Base-by-base conservation (phyloP, 2,888 invertebrate species). In the Argyresthia albistria region DNA sequence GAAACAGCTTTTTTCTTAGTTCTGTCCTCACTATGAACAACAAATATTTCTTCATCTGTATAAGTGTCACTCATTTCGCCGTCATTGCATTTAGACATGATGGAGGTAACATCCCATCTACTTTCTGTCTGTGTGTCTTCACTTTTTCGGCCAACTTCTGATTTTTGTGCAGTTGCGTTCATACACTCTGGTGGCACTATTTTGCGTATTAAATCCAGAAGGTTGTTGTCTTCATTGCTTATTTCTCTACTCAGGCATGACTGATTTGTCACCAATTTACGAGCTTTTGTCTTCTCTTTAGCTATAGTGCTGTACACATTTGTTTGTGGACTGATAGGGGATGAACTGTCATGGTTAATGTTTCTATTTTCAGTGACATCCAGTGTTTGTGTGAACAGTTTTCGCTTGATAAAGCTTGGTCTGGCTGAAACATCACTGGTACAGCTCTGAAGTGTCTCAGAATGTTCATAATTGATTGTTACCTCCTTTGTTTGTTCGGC, bases 391-490 rank as follows among this genome's bases (percentile, higher is more conserved):
- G 82, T 76, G 50, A 77, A 86, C 0, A 87, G 64, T 59, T 84
- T 86, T 58, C 86, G 69, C 62, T 83, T 87, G 11, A 81, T 77
- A 56, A 83, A 87, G 58, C 84, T 86, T 15, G 82, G 79, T 56
- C 76, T 73, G 68, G 70, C 73, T 49, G 81, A 79, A 1, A 76
- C 51, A 48, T 79, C 70, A 60, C 64, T 74, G 15, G 59, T 61
- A 11, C 59, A 60, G 35, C 51, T 55, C 52, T 54, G 35, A 55
- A 55, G 45, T 43, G 37, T 46, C 48, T 60, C 15, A 52, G 53
- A 37, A 11, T 52, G 46, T 0, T 51, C 43, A 16, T 52, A 16
- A 9, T 45, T 14, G 8, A 11, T 35, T 25, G 43, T 45, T 51
- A 11, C 12, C 10, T 46, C 46, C 15, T 47, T n/a, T 11, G 16